A percentile compares a stretch with the other conserved stretches of the same genome.
These are phyloP conservation scores for Strigamia crassipes DNA, from an alignment of 2,888 invertebrate species.

Conservation along the genomic window DNA sequence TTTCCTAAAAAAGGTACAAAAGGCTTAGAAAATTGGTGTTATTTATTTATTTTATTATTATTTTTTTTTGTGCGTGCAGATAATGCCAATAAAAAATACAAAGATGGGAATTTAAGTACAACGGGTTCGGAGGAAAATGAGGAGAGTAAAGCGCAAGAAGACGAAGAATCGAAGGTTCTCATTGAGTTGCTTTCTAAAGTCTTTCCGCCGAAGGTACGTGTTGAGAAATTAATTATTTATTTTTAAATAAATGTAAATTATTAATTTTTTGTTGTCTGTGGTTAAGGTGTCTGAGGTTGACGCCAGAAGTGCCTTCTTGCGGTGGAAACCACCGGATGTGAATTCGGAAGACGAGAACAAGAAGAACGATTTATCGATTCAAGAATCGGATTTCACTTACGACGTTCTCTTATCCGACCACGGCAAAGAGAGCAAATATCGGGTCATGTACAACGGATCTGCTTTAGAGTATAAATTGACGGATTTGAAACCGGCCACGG, in stretches of 20 bases:
- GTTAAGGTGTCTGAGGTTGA: slow-evolving; percentile 78
- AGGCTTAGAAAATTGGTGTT: too few species aligned
- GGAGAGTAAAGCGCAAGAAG: slow-evolving; percentile 46
- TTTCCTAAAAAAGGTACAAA: slow-evolving; percentile 39
- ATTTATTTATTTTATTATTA: not conserved
- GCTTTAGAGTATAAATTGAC: slow-evolving; percentile 65
- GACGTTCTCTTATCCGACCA: slow-evolving; percentile 77
- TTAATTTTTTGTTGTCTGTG: slow-evolving; percentile 46
- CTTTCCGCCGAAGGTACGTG: slow-evolving; percentile 50
- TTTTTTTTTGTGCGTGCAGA: slow-evolving; percentile 46
- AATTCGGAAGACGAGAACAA: slow-evolving; percentile 64
- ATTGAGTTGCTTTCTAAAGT: slow-evolving; percentile 51
- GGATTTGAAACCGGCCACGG: slow-evolving; percentile 84
- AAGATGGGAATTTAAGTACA: slow-evolving; percentile 49
- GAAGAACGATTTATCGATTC: slow-evolving; percentile 63
- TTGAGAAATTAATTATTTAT: not conserved
- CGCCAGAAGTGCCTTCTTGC: slow-evolving; percentile 80
- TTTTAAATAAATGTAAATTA: slow-evolving; percentile 46
- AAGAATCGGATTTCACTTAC: slow-evolving; percentile 73
- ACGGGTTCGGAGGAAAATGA: slow-evolving; percentile 48
- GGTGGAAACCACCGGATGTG: slow-evolving; percentile 73
- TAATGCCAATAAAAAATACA: slow-evolving; percentile 47
- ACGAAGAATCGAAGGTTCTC: slow-evolving; percentile 48
- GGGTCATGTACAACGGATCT: slow-evolving; percentile 56
- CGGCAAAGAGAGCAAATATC: slow-evolving; percentile 79